phyloP scores from a whole-genome alignment of 1,140 invertebrate genomes.

The Nasonia longicornis region DNA sequence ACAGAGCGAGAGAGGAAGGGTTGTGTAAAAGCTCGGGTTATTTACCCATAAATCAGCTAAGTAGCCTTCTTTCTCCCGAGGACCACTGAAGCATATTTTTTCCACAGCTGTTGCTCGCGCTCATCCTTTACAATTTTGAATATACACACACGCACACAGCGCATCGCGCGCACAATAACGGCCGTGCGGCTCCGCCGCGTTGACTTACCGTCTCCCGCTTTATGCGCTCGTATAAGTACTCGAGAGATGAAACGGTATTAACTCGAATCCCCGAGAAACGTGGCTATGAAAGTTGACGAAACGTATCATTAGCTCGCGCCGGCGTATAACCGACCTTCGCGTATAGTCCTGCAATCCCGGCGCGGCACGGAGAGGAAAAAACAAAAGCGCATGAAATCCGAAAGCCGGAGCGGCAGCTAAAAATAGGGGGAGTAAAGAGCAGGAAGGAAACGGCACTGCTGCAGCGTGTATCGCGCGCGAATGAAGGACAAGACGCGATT shows the following conservation, averaged over 20 bases:
- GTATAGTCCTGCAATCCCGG: not conserved
- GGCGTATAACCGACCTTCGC: not conserved
- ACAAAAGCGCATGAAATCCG: slow-evolving; percentile 1
- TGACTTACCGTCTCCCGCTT: not conserved
- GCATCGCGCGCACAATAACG: slow-evolving; percentile 23
- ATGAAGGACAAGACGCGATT: slow-evolving; percentile 46
- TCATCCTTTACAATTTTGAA: slow-evolving; percentile 46
- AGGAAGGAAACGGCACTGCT: slow-evolving; percentile 45
- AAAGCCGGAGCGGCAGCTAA: slow-evolving; percentile 3
- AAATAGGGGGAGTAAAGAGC: not conserved
- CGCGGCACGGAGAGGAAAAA: slow-evolving; percentile 28
- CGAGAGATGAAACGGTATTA: slow-evolving; percentile 39
- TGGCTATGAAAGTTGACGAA: not conserved
- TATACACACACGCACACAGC: slow-evolving; percentile 18
- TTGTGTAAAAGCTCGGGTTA: slow-evolving; percentile 50
- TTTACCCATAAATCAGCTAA: slow-evolving; percentile 60
- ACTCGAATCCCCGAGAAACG: not conserved
- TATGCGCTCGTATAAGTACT: not conserved
- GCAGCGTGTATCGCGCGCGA: slow-evolving; percentile 46
- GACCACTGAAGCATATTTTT: slow-evolving; percentile 48
- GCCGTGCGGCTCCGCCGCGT: slow-evolving; percentile 16
- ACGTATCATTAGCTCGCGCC: not conserved
- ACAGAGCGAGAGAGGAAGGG: slow-evolving; percentile 44
- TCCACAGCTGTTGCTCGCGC: slow-evolving; percentile 41
- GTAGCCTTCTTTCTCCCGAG: slow-evolving; percentile 46